These are phyloP conservation scores for Xylocampa areola DNA, from an alignment of 2,888 invertebrate genomes.

Conservation along the genomic window DNA sequence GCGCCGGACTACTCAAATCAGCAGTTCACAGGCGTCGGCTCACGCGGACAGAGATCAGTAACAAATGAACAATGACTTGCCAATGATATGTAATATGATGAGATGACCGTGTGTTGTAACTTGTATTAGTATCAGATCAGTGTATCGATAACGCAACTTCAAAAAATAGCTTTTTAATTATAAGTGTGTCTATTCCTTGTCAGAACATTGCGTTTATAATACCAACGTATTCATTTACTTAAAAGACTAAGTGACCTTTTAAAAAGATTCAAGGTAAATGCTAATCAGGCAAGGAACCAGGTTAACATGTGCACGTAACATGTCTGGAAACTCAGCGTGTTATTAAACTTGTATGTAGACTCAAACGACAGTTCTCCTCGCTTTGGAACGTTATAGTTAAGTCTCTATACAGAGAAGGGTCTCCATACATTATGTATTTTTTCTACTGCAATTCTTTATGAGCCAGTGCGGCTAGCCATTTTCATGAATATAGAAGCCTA, in stretches of 20 bases:
- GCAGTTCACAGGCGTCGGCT: too few species aligned
- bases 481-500: constrained; percentile 44
- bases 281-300: background rate
- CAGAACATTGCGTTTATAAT: background rate
- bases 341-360: constrained; percentile 25
- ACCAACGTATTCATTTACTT: background rate
- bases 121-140: too few species aligned
- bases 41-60: too few species aligned
- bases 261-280: background rate
- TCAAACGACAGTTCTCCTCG: constrained; percentile 12
- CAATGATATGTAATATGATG: too few species aligned
- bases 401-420: constrained; percentile 15
- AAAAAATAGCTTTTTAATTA: background rate
- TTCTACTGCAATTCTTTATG: constrained; percentile 41
- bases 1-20: too few species aligned
- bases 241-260: background rate
- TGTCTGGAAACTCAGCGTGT: constrained; percentile 10
- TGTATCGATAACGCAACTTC: too few species aligned
- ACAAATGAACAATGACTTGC: too few species aligned
- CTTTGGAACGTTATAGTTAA: constrained; percentile 37
- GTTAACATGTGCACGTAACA: constrained; percentile 14
- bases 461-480: constrained; percentile 17
- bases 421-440: constrained; percentile 46
- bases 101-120: too few species aligned
- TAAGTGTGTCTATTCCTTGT: background rate